Conservation (phyloP, 2,113 vertebrate genomes). For the Neomonachus schauinslandi region DNA sequence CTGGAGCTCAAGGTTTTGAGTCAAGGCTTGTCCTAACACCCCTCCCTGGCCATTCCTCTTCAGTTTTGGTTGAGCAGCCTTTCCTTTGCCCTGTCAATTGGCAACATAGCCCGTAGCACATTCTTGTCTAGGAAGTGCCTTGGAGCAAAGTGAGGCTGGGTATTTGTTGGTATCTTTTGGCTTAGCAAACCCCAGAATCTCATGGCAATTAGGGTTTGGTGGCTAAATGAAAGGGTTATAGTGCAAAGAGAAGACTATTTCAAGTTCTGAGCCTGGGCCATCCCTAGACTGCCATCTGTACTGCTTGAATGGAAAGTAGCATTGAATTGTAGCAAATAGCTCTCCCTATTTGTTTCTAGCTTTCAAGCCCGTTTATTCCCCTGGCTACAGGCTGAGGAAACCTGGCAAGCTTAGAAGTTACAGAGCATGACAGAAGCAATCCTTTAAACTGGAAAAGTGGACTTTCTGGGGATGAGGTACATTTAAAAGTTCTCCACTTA, state of each 20-base stretch:
- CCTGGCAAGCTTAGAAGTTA: neutral
- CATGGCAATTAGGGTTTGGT: neutral
- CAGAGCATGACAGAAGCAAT: neutral
- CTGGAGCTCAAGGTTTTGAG: neutral
- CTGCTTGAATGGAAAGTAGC: constrained; percentile 32
- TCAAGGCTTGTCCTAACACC: neutral
- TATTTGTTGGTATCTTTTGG: neutral
- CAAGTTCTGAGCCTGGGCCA: neutral
- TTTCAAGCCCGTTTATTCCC: constrained; percentile 36
- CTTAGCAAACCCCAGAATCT: neutral
- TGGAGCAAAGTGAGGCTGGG: neutral
- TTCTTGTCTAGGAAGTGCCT: neutral
- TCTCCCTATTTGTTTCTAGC: neutral
- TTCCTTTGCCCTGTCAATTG: neutral
- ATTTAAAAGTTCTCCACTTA: constrained; percentile 33
- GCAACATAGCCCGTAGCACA: neutral
- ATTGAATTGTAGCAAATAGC: neutral
- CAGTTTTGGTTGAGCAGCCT: neutral
- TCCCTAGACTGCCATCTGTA: neutral
- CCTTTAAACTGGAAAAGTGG: constrained; percentile 32
- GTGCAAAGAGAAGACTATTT: constrained; percentile 4
- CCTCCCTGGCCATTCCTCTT: neutral
- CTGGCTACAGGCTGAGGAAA: constrained; percentile 21
- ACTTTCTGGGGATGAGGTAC: neutral
- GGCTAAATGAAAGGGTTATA: neutral